Percentiles rank a stretch among this genome's conserved stretches.
These are phyloP conservation scores for Eriosoma lanigerum DNA, from an alignment of 1,140 invertebrate species.

Conservation along the genomic window DNA sequence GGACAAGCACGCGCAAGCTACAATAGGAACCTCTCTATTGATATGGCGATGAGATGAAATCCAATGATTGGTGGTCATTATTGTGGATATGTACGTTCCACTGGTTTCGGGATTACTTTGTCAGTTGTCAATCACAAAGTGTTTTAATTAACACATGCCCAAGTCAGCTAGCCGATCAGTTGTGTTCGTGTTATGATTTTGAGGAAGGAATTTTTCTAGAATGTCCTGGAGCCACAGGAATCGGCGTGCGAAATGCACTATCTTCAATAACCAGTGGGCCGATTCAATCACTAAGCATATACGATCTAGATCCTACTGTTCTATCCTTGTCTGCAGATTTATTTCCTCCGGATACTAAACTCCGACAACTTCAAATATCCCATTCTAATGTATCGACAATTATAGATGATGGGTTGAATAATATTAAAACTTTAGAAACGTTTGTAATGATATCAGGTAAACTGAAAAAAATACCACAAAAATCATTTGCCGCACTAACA, in stretches of 20 bases:
- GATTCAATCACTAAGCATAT: constrained; percentile 83
- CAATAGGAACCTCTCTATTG: neutral
- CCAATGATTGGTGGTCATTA: constrained; percentile 37
- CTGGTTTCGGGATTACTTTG: neutral
- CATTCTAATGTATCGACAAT: constrained; percentile 49
- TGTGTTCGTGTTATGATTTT: constrained; percentile 87
- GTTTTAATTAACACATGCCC: constrained; percentile 64
- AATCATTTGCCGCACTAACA: constrained; percentile 72
- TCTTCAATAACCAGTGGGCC: constrained; percentile 61
- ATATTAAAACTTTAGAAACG: constrained; percentile 74
- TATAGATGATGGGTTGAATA: constrained; percentile 54
- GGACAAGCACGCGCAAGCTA: constrained; percentile 11
- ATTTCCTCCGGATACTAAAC: constrained; percentile 74
- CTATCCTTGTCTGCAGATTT: constrained; percentile 69
- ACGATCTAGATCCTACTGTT: constrained; percentile 77
- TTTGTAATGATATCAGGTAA: constrained; percentile 79
- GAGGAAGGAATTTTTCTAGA: constrained; percentile 87
- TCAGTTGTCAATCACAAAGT: constrained; percentile 21
- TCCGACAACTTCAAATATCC: constrained; percentile 59
- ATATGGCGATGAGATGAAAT: constrained; percentile 51
- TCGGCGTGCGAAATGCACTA: constrained; percentile 61
- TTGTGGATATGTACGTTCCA: constrained; percentile 35
- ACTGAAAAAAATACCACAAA: constrained; percentile 77
- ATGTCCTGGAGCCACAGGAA: constrained; percentile 76
- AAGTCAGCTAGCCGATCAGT: constrained; percentile 69